A percentile compares a stretch with the other conserved stretches of the same genome.
Evolutionary conservation across 2,888 invertebrate species (phyloP).

Genomic region (Rhodophaea formosa): DNA sequence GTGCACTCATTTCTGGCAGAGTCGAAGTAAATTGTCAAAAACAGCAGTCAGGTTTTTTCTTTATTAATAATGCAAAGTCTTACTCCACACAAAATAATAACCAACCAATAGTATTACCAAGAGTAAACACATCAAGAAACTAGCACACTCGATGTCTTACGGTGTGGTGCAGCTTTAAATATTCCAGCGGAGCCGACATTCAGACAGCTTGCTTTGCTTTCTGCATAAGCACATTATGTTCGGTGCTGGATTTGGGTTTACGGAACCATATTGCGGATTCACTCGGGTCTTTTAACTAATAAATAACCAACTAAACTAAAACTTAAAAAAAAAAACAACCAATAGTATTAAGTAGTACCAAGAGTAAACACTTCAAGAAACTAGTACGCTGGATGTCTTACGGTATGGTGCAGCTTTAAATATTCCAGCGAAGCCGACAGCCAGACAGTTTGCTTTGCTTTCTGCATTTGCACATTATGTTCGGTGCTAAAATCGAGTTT

Average conservation of each 20-base stretch:
- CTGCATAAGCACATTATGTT: constrained; percentile 1
- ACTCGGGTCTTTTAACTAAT: too few species aligned
- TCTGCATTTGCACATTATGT: constrained; percentile 1
- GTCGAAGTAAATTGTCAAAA: too few species aligned
- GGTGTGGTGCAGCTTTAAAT: neutral
- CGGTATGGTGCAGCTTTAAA: neutral
- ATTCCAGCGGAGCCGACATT: neutral
- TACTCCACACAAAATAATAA: too few species aligned
- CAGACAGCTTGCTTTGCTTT: constrained; percentile 2
- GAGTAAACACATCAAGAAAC: too few species aligned
- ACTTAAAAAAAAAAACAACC: too few species aligned
- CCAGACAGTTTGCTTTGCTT: neutral
- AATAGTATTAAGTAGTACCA: too few species aligned
- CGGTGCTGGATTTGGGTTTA: neutral
- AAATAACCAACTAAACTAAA: too few species aligned
- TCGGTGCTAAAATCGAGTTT: neutral
- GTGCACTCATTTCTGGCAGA: too few species aligned
- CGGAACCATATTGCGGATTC: neutral
- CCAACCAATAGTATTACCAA: too few species aligned
- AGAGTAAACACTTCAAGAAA: too few species aligned
- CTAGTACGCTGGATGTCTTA: neutral
- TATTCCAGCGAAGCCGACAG: neutral
- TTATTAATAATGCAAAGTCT: too few species aligned
- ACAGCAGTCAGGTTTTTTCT: too few species aligned
- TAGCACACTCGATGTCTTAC: neutral